Base-by-base conservation (phyloP, 2,797 vertebrate genomes). In the Danio tinwini region DNA sequence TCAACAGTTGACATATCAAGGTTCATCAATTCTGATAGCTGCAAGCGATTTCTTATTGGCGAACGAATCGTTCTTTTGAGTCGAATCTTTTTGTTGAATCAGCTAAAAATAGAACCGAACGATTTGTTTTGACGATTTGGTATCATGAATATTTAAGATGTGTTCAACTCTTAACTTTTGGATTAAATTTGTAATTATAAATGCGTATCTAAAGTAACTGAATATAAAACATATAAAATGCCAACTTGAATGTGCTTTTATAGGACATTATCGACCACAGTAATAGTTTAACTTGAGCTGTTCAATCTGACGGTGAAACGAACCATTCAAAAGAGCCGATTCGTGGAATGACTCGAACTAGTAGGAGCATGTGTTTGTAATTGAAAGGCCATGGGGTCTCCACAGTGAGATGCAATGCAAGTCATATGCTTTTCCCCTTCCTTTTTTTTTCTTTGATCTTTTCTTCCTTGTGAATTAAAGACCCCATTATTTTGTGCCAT, bases 341-440 rank as follows among this genome's bases (percentile, higher is more conserved):
- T 75, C 21, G 5, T 42, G 5, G 1, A 74, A 12, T 39, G 17
- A 47, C 1, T 63, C 40, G 5, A 11, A 49, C 11, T 16, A 13
- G 53, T 19, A 10, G 37, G 12, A 74, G 59, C 77, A 65, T 80
- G 82, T 80, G 78, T 49, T 80, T 70, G 52, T 59, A 72, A 80
- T 83, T 65, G 53, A 80, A 76, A 73, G 78, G 77, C 69, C 73
- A 65, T 14, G 29, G 44, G 73, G 39, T 52, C 49, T 78, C 5
- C 21, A 59, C 61, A 50, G 11, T 53, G 12, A 13, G 39, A 55
- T 45, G 12, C 39, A 76, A 58, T 58, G 37, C 63, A 72, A 63
- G 52, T 56, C 77, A 50, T 59, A 29, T 63, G 76, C 49, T 45
- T 45, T 42, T 11, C 44, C 62, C 39, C 9, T 47, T 62, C 3